Conservation (phyloP, 37 sponge, comb jelly and placozoan species). For the Geodia barretti region DNA sequence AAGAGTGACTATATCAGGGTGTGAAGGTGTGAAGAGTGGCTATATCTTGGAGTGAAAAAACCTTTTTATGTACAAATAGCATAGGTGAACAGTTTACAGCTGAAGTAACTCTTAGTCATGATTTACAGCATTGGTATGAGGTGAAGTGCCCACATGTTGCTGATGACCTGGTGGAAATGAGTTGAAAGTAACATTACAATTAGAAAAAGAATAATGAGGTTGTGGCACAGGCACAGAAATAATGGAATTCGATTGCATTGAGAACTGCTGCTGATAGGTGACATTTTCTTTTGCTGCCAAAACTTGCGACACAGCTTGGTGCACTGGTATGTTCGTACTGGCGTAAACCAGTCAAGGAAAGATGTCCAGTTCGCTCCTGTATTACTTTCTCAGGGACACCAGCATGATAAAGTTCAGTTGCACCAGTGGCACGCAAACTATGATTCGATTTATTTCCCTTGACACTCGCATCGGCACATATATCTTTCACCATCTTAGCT, state of each 20-base stretch:
- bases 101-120: no score
- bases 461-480: constrained; percentile 16
- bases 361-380: constrained; percentile 44
- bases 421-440: constrained; percentile 41
- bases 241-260: neutral
- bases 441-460: constrained; percentile 25
- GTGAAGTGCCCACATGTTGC: no score
- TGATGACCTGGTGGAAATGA: no score
- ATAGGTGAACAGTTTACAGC: no score
- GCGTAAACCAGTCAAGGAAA: constrained; percentile 22
- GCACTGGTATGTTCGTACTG: constrained; percentile 26
- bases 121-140: no score
- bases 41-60: no score
- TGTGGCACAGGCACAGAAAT: neutral
- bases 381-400: constrained; percentile 49
- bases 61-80: no score
- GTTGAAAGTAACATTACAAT: constrained; percentile 3
- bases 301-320: constrained; percentile 17
- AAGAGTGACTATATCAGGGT: no score
- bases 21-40: no score
- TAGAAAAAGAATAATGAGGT: constrained; percentile 2
- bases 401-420: constrained; percentile 20
- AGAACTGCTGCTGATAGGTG: neutral
- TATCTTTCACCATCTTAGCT: constrained; percentile 28
- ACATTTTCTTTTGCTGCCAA: neutral